Conservation (phyloP, 2,797 vertebrate species). For the Phaenicophaeus curvirostris region DNA sequence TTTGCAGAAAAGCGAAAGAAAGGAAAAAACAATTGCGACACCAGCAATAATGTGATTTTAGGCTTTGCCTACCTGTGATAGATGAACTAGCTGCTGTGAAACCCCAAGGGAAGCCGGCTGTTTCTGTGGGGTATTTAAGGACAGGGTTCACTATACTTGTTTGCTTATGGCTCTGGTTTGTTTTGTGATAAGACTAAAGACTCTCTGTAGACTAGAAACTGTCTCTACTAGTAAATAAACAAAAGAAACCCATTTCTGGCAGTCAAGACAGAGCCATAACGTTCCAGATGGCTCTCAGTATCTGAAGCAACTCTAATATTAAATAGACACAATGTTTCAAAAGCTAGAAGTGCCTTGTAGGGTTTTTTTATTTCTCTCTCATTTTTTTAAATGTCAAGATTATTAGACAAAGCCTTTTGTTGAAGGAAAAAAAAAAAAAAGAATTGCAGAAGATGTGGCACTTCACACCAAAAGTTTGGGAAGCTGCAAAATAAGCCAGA, state of each 20-base stretch:
- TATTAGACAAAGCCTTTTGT: background rate
- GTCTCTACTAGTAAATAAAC: slow-evolving; percentile 33
- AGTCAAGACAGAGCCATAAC: slow-evolving; percentile 13
- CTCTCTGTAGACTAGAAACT: slow-evolving; percentile 31
- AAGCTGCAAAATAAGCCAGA: background rate
- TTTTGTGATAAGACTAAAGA: slow-evolving; percentile 54
- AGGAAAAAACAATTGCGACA: background rate
- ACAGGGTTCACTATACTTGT: background rate
- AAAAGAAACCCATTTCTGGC: slow-evolving; percentile 46
- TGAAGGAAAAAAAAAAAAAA: background rate
- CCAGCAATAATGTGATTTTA: background rate
- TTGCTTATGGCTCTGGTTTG: slow-evolving; percentile 38
- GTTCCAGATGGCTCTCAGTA: slow-evolving; percentile 39
- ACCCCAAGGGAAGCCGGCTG: background rate
- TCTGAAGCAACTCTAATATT: slow-evolving; percentile 46
- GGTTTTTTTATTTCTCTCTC: background rate
- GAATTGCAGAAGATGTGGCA: background rate
- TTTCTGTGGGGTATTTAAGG: slow-evolving; percentile 8
- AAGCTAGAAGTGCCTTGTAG: background rate
- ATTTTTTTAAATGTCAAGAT: background rate
- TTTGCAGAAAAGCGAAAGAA: background rate
- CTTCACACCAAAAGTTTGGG: background rate
- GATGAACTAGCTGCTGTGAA: background rate
- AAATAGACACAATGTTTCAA: slow-evolving; percentile 15
- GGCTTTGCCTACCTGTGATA: background rate